Conservation (phyloP, 2,113 vertebrate species). For the Nanorana parkeri region DNA sequence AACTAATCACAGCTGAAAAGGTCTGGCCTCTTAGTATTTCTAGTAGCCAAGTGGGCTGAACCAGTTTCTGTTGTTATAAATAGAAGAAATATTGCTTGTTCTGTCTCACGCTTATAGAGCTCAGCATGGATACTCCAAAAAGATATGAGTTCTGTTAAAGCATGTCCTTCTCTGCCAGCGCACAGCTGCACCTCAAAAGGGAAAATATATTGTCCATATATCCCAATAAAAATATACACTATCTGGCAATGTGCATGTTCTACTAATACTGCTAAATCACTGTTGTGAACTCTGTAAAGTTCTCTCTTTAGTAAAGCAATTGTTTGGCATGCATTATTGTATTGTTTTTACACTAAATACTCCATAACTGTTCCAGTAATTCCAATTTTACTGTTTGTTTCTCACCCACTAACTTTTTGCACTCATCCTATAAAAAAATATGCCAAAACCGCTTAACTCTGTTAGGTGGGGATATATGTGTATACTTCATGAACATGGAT, state of each 20-base stretch:
- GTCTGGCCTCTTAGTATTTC: constrained; percentile 6
- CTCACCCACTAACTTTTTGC: constrained; percentile 22
- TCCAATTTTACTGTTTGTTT: constrained; percentile 34
- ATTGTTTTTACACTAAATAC: constrained; percentile 39
- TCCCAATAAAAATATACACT: constrained; percentile 51
- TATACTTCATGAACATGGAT: not conserved
- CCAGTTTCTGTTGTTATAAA: not conserved
- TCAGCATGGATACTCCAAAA: constrained; percentile 40
- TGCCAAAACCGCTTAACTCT: not conserved
- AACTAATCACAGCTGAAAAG: constrained; percentile 8
- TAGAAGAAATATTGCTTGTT: constrained; percentile 36
- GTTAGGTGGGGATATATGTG: not conserved
- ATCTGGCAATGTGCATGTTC: constrained; percentile 35
- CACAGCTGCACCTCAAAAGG: constrained; percentile 42
- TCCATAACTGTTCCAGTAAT: constrained; percentile 30
- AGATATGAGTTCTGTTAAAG: constrained; percentile 49
- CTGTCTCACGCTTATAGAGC: constrained; percentile 37
- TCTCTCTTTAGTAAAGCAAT: constrained; percentile 31
- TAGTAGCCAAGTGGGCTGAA: constrained; percentile 5
- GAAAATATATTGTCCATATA: constrained; percentile 49
- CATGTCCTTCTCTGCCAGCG: constrained; percentile 48
- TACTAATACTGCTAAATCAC: constrained; percentile 38
- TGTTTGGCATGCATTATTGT: constrained; percentile 46
- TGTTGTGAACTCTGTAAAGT: constrained; percentile 47
- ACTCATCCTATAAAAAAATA: constrained; percentile 15